Evolutionary conservation across 2,888 invertebrate genomes (phyloP), one percentile per base, ranked within the genome.

Genomic region (Pyralis farinalis): DNA sequence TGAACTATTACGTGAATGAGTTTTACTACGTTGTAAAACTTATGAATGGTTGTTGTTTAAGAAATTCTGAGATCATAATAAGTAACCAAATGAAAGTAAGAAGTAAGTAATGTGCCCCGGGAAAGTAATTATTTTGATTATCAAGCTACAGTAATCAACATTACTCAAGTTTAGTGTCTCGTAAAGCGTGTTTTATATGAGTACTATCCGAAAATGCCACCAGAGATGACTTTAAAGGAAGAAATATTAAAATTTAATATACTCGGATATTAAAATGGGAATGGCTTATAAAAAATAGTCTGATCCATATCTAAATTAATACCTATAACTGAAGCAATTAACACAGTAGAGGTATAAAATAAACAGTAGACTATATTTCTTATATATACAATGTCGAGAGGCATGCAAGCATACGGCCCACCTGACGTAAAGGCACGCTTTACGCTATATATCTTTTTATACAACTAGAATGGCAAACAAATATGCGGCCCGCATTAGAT

Each of bases 21-120:
- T 53, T 59, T 53, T 53, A 53, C 49, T 55, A 59, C 54, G 53
- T 54, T 55, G 48, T 31, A 40, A 49, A 53, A 53, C 32, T 55
- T 55, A 60, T 64, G 62, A 67, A 32, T 32, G 32, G 12, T 32
- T 32, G 32, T 32, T 16, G 20, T 9, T 3, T 32, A 25, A 4
- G 25, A 25, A 25, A 8, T 25, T 25, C 25, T 25, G 3, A 25
- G 8, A 25, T 25, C 25, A n/a, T n/a, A 7, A 25, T 25, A 25
- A 25, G 25, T 25, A 25, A 25, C 25, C 8, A 16, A 16, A 16
- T 16, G 16, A 16, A 5, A 12, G 33, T 27, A 43, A 31, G 38
- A 30, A 16, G 7, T 31, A 30, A 27, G 31, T 38, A 35, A 32
- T 9, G 31, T 30, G 34, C 16, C 30, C 31, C 41, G 37, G 22